These are phyloP conservation scores for Andrena bicolor DNA, from an alignment of 2,888 invertebrate species.

Conservation along the genomic window DNA sequence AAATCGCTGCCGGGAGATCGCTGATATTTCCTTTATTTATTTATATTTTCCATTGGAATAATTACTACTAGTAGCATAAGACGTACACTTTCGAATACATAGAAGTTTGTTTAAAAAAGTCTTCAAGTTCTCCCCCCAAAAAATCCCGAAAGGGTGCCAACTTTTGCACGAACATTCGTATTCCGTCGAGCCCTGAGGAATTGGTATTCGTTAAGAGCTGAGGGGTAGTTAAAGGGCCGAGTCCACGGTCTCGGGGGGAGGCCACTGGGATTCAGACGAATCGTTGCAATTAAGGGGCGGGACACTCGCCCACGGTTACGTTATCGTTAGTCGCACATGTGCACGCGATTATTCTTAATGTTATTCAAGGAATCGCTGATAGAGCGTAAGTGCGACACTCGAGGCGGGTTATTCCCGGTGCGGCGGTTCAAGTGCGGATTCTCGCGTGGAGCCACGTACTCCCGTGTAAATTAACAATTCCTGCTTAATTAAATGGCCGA, in stretches of 20 bases:
- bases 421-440: slow-evolving; percentile 61
- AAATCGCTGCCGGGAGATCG: no score
- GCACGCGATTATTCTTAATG: slow-evolving; percentile 51
- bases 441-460: slow-evolving; percentile 60
- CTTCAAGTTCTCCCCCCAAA: no score
- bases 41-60: no score
- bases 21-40: no score
- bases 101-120: no score
- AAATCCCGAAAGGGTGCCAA: no score
- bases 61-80: no score
- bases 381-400: slow-evolving; percentile 72
- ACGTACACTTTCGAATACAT: no score
- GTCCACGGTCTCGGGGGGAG: neutral
- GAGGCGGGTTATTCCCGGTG: slow-evolving; percentile 36
- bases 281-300: slow-evolving; percentile 29
- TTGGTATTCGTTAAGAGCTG: slow-evolving; percentile 4
- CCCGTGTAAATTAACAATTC: slow-evolving; percentile 78
- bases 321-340: slow-evolving; percentile 53
- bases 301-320: slow-evolving; percentile 16
- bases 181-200: neutral
- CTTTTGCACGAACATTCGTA: no score
- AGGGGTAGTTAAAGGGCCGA: slow-evolving; percentile 23
- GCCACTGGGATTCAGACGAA: slow-evolving; percentile 27
- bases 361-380: slow-evolving; percentile 55
- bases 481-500: slow-evolving; percentile 78